phyloP scores from a whole-genome alignment of 2,797 vertebrate genomes.

The Lagorchestes hirsutus region DNA sequence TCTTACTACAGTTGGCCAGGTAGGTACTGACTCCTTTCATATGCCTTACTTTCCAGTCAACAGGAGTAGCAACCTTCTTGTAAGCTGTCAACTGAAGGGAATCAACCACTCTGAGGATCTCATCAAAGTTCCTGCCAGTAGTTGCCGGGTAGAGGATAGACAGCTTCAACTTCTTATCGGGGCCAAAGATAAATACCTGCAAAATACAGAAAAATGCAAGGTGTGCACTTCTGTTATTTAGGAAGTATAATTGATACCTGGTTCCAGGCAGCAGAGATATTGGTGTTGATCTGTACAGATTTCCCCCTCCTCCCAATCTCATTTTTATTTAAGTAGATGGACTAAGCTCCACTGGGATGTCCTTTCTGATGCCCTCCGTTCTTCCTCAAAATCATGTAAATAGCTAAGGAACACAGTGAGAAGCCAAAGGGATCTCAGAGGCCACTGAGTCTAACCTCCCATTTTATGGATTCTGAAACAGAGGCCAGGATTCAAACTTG shows the following conservation, averaged over 20 bases:
- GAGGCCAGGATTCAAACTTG: background rate
- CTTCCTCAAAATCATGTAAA: background rate
- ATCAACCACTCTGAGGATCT: slow-evolving; percentile 94
- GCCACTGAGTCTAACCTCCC: background rate
- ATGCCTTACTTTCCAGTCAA: slow-evolving; percentile 95
- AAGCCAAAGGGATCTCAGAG: background rate
- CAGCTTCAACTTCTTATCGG: slow-evolving; percentile 97
- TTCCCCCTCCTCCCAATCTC: background rate
- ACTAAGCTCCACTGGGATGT: background rate
- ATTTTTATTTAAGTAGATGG: background rate
- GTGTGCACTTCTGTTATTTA: background rate
- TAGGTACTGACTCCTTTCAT: background rate
- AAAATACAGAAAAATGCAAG: slow-evolving; percentile 42
- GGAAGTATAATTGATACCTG: background rate
- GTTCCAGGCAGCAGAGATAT: background rate
- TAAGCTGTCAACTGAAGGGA: slow-evolving; percentile 95
- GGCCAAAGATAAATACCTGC: slow-evolving; percentile 96
- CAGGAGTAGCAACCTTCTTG: slow-evolving; percentile 96
- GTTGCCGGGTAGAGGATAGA: slow-evolving; percentile 98
- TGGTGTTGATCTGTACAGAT: background rate
- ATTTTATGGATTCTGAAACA: background rate
- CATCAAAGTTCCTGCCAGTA: slow-evolving; percentile 97
- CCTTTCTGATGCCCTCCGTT: background rate
- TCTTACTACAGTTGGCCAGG: background rate
- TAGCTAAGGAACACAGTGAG: background rate